A percentile compares a stretch with the other conserved stretches of the same genome.
phyloP scores from a whole-genome alignment of 2,113 vertebrate species.

The Oryzias melastigma region DNA sequence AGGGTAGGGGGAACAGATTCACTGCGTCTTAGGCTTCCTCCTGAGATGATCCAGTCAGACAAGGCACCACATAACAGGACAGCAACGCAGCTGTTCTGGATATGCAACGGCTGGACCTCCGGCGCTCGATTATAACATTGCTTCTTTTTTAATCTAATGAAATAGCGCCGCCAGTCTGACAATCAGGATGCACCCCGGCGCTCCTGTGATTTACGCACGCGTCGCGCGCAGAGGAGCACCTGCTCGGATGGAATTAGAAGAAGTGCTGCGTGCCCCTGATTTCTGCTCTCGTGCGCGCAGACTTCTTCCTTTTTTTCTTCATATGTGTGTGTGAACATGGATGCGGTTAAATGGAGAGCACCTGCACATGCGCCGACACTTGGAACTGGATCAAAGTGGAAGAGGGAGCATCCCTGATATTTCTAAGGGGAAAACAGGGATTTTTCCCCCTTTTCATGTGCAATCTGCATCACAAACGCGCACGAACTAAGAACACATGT shows the following conservation, averaged over 20 bases:
- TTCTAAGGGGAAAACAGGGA: background rate
- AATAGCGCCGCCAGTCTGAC: constrained; percentile 62
- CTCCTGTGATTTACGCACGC: constrained; percentile 71
- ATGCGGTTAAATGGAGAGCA: no score
- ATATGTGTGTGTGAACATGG: background rate
- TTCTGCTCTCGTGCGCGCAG: constrained; percentile 56
- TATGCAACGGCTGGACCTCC: constrained; percentile 39
- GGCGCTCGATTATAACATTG: constrained; percentile 36
- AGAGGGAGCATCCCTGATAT: background rate
- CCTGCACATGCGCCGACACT: no score
- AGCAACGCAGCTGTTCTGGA: constrained; percentile 14
- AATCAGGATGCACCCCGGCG: constrained; percentile 61
- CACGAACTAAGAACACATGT: no score
- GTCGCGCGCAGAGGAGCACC: constrained; percentile 73
- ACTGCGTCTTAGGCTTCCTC: constrained; percentile 28
- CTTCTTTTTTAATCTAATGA: constrained; percentile 58
- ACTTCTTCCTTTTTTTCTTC: no score
- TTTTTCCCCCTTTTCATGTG: background rate
- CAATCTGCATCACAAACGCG: background rate
- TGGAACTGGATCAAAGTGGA: constrained; percentile 34
- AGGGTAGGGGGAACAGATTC: constrained; percentile 25
- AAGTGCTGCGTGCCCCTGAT: constrained; percentile 55
- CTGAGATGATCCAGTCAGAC: constrained; percentile 28
- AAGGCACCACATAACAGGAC: constrained; percentile 16
- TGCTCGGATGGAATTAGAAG: constrained; percentile 77